Conservation (phyloP, 1,140 invertebrate genomes). For the Tetramorium simillimum region DNA sequence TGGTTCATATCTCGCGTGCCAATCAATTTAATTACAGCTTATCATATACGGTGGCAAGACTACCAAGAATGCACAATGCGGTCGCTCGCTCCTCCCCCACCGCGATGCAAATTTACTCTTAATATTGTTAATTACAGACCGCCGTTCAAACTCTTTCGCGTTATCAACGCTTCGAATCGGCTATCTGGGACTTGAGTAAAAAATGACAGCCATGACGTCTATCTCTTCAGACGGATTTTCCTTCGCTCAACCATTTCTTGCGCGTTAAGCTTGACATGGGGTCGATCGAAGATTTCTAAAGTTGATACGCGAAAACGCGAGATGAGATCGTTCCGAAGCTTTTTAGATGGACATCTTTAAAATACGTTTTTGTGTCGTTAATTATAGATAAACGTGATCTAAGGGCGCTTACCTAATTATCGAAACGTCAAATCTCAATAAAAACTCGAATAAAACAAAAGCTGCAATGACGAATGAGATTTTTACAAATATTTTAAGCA, state of each 20-base stretch:
- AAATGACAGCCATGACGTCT: constrained; percentile 57
- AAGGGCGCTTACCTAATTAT: constrained; percentile 51
- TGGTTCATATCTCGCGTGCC: constrained; percentile 69
- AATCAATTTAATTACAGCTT: constrained; percentile 82
- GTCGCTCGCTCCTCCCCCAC: constrained; percentile 50
- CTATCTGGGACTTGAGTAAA: constrained; percentile 61
- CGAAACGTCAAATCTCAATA: constrained; percentile 60
- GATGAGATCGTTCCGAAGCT: constrained; percentile 48
- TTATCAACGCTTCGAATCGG: constrained; percentile 67
- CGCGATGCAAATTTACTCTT: constrained; percentile 68
- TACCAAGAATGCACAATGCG: constrained; percentile 67
- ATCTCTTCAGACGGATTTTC: constrained; percentile 10
- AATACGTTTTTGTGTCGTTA: constrained; percentile 39
- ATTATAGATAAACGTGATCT: constrained; percentile 45
- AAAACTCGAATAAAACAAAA: not conserved
- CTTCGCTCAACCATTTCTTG: constrained; percentile 50
- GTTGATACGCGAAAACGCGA: constrained; percentile 14
- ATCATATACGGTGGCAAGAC: constrained; percentile 71
- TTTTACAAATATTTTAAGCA: constrained; percentile 18
- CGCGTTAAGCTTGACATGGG: not conserved
- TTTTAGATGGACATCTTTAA: constrained; percentile 51
- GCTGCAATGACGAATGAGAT: not conserved
- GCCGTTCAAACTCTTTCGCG: constrained; percentile 78
- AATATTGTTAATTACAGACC: constrained; percentile 82
- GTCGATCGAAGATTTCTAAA: constrained; percentile 23